A percentile compares a stretch with the other conserved stretches of the same genome.
Evolutionary conservation across 2,113 vertebrate species (phyloP).

Genomic region (Macquaria australasica): DNA sequence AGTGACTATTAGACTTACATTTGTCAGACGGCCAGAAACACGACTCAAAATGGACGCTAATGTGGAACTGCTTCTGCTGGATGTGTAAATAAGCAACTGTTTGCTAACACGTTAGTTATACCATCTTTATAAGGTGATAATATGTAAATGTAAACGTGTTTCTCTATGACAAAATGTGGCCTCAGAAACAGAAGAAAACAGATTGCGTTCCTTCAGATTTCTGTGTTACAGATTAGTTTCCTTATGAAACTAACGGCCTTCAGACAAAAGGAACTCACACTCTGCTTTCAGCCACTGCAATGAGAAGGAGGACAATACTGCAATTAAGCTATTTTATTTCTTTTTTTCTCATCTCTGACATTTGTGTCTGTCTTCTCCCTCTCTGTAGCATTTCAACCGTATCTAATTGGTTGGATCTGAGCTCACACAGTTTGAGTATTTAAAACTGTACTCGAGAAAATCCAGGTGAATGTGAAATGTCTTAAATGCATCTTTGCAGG

Average conservation of each 20-base stretch:
- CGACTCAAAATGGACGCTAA: not conserved
- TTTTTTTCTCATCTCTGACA: constrained; percentile 48
- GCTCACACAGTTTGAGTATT: constrained; percentile 35
- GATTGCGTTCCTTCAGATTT: not conserved
- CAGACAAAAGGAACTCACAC: constrained; percentile 18
- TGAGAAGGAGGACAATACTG: constrained; percentile 40
- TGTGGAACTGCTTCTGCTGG: not conserved
- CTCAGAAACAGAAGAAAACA: constrained; percentile 3
- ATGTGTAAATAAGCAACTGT: not conserved
- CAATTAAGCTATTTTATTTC: constrained; percentile 58
- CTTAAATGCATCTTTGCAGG: constrained; percentile 1
- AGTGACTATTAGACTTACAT: not conserved
- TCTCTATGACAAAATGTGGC: not conserved
- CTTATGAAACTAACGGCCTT: not conserved
- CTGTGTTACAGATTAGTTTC: constrained; percentile 13
- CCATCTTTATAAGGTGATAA: not conserved
- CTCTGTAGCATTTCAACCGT: constrained; percentile 52
- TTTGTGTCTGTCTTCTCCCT: constrained; percentile 57
- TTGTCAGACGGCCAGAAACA: not conserved
- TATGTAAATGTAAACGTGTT: not conserved
- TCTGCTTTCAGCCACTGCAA: constrained; percentile 25
- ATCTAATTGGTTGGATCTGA: constrained; percentile 62
- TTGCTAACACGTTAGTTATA: not conserved
- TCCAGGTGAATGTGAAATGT: constrained; percentile 20
- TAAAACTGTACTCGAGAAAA: constrained; percentile 36